These are phyloP conservation scores for Xylota sylvarum DNA, from an alignment of 2,888 invertebrate genomes.

Conservation along the genomic window DNA sequence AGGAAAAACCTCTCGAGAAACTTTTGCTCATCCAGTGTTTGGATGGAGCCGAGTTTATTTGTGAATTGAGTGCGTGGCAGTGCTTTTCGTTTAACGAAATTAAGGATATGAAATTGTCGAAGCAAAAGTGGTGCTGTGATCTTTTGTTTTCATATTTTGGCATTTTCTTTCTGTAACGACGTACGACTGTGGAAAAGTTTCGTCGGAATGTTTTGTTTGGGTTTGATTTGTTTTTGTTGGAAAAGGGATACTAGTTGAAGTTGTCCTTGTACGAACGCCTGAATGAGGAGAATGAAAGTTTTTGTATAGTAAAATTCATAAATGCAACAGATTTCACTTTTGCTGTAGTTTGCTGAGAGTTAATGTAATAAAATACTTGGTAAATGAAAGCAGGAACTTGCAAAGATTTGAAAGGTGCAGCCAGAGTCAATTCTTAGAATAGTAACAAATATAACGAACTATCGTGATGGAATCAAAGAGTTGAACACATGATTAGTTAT, in stretches of 20 bases:
- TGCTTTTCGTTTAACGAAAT: conserved; percentile 54
- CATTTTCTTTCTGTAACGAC: conserved; percentile 31
- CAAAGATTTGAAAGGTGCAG: too few species aligned
- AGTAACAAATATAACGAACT: too few species aligned
- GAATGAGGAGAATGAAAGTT: conserved; percentile 42
- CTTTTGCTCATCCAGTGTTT: conserved; percentile 31
- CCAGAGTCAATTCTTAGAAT: too few species aligned
- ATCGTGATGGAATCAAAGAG: too few species aligned
- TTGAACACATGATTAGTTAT: too few species aligned
- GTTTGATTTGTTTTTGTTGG: conserved; percentile 40
- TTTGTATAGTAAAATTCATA: conserved; percentile 41
- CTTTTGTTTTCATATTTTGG: conserved; percentile 50
- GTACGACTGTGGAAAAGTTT: conserved; percentile 19
- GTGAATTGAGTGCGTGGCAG: conserved; percentile 41
- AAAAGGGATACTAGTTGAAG: conserved; percentile 23
- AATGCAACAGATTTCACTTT: conserved; percentile 30
- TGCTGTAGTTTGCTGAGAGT: not conserved
- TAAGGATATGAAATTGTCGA: conserved; percentile 61
- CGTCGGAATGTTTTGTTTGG: conserved; percentile 51
- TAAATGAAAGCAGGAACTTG: not conserved
- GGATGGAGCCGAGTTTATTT: conserved; percentile 44
- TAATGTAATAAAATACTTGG: not conserved
- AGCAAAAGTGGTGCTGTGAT: conserved; percentile 49
- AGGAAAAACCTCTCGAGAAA: conserved; percentile 43
- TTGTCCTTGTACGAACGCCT: conserved; percentile 33